These are phyloP conservation scores for Diprion similis DNA, from an alignment of 1,140 invertebrate species.

Conservation along the genomic window DNA sequence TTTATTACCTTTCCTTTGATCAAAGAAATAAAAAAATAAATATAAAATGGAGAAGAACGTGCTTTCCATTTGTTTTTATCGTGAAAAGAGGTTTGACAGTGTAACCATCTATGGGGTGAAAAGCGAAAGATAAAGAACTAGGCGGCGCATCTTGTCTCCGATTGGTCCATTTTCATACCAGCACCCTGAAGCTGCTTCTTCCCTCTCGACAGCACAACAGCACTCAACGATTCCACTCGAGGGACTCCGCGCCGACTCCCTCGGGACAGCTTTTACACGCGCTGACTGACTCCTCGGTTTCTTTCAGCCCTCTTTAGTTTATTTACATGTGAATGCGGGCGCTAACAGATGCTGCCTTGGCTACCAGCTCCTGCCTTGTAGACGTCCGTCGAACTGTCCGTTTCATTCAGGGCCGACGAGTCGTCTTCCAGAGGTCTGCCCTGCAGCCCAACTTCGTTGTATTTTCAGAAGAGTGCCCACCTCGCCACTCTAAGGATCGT, in stretches of 20 bases:
- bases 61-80: no score
- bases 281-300: slow-evolving; percentile 24
- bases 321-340: slow-evolving; percentile 58
- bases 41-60: no score
- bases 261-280: slow-evolving; percentile 14
- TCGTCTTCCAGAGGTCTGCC: not conserved
- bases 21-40: no score
- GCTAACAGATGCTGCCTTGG: slow-evolving; percentile 54
- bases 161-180: not conserved
- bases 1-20: no score
- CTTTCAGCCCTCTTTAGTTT: slow-evolving; percentile 31
- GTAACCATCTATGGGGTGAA: not conserved
- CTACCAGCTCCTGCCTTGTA: slow-evolving; percentile 37
- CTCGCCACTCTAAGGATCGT: no score
- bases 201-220: not conserved
- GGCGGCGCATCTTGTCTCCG: no score
- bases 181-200: not conserved
- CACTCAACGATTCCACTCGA: not conserved
- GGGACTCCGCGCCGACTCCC: not conserved
- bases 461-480: no score
- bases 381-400: slow-evolving; percentile 10
- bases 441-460: no score
- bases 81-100: not conserved
- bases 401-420: not conserved
- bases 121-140: not conserved